phyloP scores from a whole-genome alignment of 2,888 invertebrate species.

The Dasysyrphus albostriatus region DNA sequence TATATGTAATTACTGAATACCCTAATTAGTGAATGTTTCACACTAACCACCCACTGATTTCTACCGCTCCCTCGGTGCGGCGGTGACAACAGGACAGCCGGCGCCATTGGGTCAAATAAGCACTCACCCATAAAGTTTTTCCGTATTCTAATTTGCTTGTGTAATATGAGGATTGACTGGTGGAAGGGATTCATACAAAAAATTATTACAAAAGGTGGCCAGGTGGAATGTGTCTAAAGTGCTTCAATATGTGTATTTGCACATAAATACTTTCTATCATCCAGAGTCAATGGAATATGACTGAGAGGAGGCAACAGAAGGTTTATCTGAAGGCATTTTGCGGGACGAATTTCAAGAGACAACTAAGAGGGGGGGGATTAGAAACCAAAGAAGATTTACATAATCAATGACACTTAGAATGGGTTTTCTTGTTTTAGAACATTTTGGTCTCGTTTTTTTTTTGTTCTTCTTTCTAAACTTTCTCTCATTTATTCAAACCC shows the following conservation, averaged over 20 bases:
- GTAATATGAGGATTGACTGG: not conserved
- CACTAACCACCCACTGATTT: not conserved
- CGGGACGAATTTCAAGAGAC: not conserved
- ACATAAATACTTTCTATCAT: slow-evolving; percentile 20
- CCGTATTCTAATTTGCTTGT: slow-evolving; percentile 30
- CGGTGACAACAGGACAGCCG: not conserved
- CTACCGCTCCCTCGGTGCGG: not conserved
- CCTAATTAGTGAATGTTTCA: slow-evolving; percentile 62
- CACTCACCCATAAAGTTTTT: slow-evolving; percentile 9
- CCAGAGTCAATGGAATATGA: slow-evolving; percentile 50
- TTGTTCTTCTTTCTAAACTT: slow-evolving; percentile 22
- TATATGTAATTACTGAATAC: slow-evolving; percentile 46
- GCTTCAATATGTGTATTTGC: slow-evolving; percentile 32
- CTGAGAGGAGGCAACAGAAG: slow-evolving; percentile 6
- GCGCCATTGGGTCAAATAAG: slow-evolving; percentile 27
- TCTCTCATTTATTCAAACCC: not conserved
- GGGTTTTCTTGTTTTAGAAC: slow-evolving; percentile 37
- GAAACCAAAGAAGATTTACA: not conserved
- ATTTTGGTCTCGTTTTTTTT: slow-evolving; percentile 41
- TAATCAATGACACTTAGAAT: slow-evolving; percentile 7
- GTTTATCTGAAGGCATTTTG: slow-evolving; percentile 48
- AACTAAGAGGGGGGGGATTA: not conserved
- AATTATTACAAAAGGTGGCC: slow-evolving; percentile 15
- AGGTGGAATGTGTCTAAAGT: not conserved
- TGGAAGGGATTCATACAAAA: not conserved